A percentile compares a stretch with the other conserved stretches of the same genome.
Evolutionary conservation across 2,797 vertebrate genomes (phyloP).

Genomic region (Coluber constrictor): DNA sequence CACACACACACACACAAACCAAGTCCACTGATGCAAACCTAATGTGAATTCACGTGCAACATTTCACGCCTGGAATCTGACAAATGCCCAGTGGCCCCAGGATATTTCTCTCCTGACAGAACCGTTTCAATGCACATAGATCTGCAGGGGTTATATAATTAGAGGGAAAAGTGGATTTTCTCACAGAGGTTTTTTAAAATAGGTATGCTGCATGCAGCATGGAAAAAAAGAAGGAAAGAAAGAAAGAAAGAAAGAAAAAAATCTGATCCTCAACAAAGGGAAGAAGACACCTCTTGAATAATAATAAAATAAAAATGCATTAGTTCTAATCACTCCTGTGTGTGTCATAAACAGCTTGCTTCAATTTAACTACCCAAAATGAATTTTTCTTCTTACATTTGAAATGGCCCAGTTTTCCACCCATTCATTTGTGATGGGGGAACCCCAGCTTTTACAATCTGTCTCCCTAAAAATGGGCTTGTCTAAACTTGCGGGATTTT

Average conservation of each 20-base stretch:
- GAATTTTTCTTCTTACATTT: background rate
- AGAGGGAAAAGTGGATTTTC: background rate
- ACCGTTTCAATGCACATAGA: background rate
- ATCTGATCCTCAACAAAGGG: background rate
- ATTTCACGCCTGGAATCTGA: background rate
- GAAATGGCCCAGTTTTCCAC: background rate
- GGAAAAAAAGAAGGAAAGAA: background rate
- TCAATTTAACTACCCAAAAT: background rate
- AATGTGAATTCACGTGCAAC: background rate
- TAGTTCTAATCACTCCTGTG: no score
- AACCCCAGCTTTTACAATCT: no score
- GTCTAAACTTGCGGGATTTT: background rate
- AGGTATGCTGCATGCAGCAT: background rate
- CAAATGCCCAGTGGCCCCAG: background rate
- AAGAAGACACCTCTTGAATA: background rate
- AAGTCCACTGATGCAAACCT: background rate
- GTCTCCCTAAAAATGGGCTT: background rate
- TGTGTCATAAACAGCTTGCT: background rate
- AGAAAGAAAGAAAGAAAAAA: background rate
- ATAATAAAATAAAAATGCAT: background rate
- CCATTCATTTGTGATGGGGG: background rate
- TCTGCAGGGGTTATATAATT: background rate
- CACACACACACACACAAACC: background rate
- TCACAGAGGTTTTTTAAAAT: background rate
- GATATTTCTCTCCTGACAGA: background rate